phyloP scores from a whole-genome alignment of 2,113 vertebrate genomes.

The Ceyx cyanopectus region DNA sequence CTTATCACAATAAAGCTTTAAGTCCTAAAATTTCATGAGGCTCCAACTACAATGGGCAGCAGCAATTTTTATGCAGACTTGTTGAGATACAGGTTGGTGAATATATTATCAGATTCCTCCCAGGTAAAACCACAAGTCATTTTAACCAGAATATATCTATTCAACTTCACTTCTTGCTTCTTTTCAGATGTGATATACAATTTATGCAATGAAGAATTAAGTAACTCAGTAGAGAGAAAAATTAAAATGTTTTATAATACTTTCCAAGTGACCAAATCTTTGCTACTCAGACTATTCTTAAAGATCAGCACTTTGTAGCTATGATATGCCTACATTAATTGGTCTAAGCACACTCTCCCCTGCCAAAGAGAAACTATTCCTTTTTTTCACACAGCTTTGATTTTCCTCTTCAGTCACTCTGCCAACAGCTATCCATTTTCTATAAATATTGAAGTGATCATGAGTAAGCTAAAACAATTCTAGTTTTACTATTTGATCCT shows the following conservation, averaged over 20 bases:
- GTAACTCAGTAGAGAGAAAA: not conserved
- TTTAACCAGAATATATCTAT: not conserved
- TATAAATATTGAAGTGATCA: not conserved
- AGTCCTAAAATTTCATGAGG: not conserved
- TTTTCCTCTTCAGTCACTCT: not conserved
- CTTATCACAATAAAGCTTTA: not conserved
- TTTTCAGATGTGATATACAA: not conserved
- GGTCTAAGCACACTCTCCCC: not conserved
- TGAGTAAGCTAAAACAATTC: not conserved
- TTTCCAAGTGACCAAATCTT: not conserved
- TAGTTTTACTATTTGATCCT: not conserved
- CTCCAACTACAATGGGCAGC: not conserved
- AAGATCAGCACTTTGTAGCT: not conserved
- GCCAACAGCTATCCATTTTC: not conserved
- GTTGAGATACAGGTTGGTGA: not conserved
- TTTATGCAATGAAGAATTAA: not conserved
- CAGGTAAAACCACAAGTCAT: not conserved
- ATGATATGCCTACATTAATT: not conserved
- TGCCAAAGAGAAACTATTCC: conserved; percentile 18
- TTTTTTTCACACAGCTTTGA: not conserved
- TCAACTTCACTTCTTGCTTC: not conserved
- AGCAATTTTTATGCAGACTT: not conserved
- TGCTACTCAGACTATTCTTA: not conserved
- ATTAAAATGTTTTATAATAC: not conserved
- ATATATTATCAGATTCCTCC: not conserved